A percentile compares a stretch with the other conserved stretches of the same genome.
Conservation (phyloP, 2,888 invertebrate species). For the Unio delphinus region DNA sequence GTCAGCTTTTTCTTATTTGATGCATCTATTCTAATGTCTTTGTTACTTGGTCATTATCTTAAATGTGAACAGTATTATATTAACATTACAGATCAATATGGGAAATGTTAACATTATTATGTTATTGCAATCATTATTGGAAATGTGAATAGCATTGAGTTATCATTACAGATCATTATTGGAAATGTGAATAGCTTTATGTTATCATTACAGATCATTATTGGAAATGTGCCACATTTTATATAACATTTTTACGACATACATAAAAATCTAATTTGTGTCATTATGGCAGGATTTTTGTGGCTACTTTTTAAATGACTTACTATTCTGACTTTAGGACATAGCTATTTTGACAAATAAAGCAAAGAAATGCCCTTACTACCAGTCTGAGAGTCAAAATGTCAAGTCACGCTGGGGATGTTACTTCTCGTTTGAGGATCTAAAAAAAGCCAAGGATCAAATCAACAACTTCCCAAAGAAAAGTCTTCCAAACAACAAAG, state of each 20-base stretch:
- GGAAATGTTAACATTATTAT: too few relatives aligned
- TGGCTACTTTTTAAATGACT: background rate
- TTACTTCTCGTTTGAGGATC: conserved; percentile 41
- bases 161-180: too few relatives aligned
- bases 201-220: too few relatives aligned
- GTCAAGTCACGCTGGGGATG: conserved; percentile 67
- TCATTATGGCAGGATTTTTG: background rate
- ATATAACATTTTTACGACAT: background rate
- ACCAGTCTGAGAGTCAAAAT: conserved; percentile 65
- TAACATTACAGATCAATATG: too few relatives aligned
- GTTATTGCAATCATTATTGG: too few relatives aligned
- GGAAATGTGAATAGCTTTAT: too few relatives aligned
- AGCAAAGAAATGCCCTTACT: conserved; percentile 60
- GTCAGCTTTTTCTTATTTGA: too few relatives aligned
- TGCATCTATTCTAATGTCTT: too few relatives aligned
- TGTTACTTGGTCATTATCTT: too few relatives aligned
- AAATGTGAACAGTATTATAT: too few relatives aligned
- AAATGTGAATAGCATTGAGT: too few relatives aligned
- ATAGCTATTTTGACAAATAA: conserved; percentile 67
- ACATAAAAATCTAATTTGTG: background rate
- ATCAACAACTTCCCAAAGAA: conserved; percentile 24
- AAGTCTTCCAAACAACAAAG: conserved; percentile 61
- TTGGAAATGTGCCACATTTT: too few relatives aligned
- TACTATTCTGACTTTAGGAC: conserved; percentile 49
- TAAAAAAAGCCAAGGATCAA: conserved; percentile 28